Base-by-base conservation (phyloP, 2,888 invertebrate species). In the Lasioglossum calceatum region DNA sequence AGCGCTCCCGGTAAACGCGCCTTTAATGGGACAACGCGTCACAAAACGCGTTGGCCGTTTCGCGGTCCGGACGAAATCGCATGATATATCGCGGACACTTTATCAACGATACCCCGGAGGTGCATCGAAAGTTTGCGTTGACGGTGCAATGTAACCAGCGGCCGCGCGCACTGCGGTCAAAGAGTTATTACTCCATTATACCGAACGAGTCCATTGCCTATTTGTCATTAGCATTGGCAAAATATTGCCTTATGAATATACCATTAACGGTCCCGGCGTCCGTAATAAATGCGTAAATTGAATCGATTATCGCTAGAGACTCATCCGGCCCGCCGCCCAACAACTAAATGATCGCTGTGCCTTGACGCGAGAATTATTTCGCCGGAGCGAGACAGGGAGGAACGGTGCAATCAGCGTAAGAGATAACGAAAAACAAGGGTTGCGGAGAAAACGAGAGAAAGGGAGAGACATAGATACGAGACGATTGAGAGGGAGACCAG, bases 241-340 rank as follows among this genome's bases (percentile, higher is more conserved):
- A 92, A 92, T 92, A 93, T 92, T 91, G 89, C 91, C 90, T 91
- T 91, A 92, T 93, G 93, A 92, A 93, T 93, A 90, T 90, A 91
- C 90, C 88, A 91, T 92, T 92, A 91, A 90, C 81, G 83, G 75
- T 75, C 44, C 84, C 67, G 77, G 61, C 70, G 76, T 39, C 81
- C 84, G 87, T 90, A 90, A 92, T 93, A 93, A 93, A 93, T 92
- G 90, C 92, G 87, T 90, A 93, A 93, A 94, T 93, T 91, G 91
- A 93, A 93, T 93, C 89, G 92, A 93, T 93, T 92, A 94, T 92
- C 87, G 91, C 87, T 87, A 82, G 90, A 89, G 90, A 92, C 86
- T 89, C 84, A 86, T 88, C 81, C 87, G 84, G 84, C 19, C 58
- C 27, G 81, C 50, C 42, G 81, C 72, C 14, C 79, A 86, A 77